Evolutionary conservation across 2,797 vertebrate genomes (phyloP), one percentile per base, ranked within the genome.

Genomic region (Pogonophryne albipinna): DNA sequence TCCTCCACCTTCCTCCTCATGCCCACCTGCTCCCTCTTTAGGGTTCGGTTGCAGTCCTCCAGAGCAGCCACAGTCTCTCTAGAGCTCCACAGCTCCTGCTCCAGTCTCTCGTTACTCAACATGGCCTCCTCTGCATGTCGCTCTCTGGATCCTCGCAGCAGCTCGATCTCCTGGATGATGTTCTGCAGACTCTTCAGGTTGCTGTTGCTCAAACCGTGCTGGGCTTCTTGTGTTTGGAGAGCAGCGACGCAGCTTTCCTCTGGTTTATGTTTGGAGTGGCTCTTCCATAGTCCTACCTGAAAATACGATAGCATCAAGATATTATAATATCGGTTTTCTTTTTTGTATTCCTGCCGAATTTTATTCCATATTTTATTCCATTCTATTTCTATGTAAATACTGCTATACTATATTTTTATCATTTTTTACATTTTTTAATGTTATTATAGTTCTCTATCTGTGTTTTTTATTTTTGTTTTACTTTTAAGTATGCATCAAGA

Each of bases 231-330:
- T 72, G 83, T 93, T 49, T 94, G 90, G 51, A 80, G 91, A 49
- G 90, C 92, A 16, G 93, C 17, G 15, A 95, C 95, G 53, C 95
- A 95, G 73, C 91, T 87, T 7, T 93, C 92, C 14, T 96, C 95
- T 55, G 93, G 82, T 85, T 91, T 94, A 47, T 95, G 96, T 71
- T 90, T 95, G 10, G 94, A 90, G 8, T 95, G 96, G 85, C 96
- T 97, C 89, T 98, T 98, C 95, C 95, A 95, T 64, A 98, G 94
- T 57, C 97, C 97, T 9, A 99, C 97, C 97, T 99, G 69, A 10
- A 83, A 38, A 16, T 1, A 53, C 9, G 5, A 34, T 4, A 3
- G 47, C 11, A 66, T 70, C 1, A 71, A 57, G 6, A 57, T 62
- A 27, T 27, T 27, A 27, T 27, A 27, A 27, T 5, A 27, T 27